phyloP scores from a whole-genome alignment of 2,113 vertebrate species.

The Aphelocoma coerulescens region DNA sequence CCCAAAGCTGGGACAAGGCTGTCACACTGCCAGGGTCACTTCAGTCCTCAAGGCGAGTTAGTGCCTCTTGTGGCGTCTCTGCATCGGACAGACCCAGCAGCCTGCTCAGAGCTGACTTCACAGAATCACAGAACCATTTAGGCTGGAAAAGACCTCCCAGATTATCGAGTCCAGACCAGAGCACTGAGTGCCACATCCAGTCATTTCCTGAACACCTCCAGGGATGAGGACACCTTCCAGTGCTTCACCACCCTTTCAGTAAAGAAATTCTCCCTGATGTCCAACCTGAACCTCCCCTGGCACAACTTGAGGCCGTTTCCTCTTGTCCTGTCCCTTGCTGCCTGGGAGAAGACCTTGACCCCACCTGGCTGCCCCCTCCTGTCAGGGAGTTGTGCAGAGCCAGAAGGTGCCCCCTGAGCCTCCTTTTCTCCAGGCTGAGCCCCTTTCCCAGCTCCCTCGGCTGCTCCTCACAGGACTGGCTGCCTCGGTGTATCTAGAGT shows the following conservation, averaged over 20 bases:
- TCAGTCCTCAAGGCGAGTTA: fast-evolving
- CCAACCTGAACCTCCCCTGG: background rate
- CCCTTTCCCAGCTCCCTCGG: background rate
- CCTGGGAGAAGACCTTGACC: background rate
- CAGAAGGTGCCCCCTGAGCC: background rate
- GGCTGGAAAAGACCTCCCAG: background rate
- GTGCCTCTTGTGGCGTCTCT: background rate
- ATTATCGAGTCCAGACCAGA: fast-evolving
- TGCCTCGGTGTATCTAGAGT: background rate
- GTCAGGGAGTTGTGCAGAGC: background rate
- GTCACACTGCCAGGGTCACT: background rate
- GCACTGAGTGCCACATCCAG: background rate
- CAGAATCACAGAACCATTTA: background rate
- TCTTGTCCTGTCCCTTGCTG: background rate
- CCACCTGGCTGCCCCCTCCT: background rate
- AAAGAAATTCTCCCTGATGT: background rate
- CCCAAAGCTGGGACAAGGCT: background rate
- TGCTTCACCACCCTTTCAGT: background rate
- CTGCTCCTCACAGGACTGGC: too few relatives aligned
- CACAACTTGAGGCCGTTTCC: background rate
- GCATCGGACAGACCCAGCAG: background rate
- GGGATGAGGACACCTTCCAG: background rate
- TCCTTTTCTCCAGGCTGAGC: background rate
- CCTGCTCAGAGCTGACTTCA: background rate
- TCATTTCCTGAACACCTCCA: background rate